Conservation (phyloP, 2,888 invertebrate species). For the Leptopterna dolabrata region DNA sequence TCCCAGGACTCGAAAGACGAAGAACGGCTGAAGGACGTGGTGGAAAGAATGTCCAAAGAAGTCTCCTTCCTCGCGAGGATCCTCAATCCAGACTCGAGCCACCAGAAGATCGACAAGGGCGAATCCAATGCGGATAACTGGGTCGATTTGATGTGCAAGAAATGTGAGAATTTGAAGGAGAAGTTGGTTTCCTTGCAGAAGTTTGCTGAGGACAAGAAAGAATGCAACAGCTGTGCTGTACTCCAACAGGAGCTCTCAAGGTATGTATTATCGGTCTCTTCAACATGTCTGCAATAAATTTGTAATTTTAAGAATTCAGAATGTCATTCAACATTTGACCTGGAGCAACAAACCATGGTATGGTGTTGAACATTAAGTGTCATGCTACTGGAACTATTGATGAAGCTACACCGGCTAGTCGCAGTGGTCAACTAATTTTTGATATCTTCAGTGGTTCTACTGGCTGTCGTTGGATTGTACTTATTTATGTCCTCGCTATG, state of each 20-base stretch:
- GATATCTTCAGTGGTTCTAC: too few species aligned
- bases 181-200: conserved; percentile 68
- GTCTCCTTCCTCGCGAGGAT: conserved; percentile 58
- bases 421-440: too few species aligned
- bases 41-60: conserved; percentile 62
- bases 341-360: too few species aligned
- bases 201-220: conserved; percentile 65
- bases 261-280: conserved; percentile 64
- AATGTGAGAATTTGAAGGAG: conserved; percentile 72
- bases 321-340: not conserved
- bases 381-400: too few species aligned
- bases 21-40: conserved; percentile 61
- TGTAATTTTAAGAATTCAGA: too few species aligned
- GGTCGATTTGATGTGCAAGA: conserved; percentile 71
- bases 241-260: conserved; percentile 71
- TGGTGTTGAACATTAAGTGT: too few species aligned
- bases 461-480: too few species aligned
- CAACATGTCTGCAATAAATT: too few species aligned
- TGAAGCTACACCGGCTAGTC: too few species aligned
- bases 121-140: conserved; percentile 61
- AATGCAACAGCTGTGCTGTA: conserved; percentile 69
- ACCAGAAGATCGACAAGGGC: not conserved
- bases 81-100: conserved; percentile 45
- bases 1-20: conserved; percentile 59
- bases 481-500: too few species aligned